Evolutionary conservation across 2,797 vertebrate genomes (phyloP), one percentile per base, ranked within the genome.

Genomic region (Pangasius krempfi): DNA sequence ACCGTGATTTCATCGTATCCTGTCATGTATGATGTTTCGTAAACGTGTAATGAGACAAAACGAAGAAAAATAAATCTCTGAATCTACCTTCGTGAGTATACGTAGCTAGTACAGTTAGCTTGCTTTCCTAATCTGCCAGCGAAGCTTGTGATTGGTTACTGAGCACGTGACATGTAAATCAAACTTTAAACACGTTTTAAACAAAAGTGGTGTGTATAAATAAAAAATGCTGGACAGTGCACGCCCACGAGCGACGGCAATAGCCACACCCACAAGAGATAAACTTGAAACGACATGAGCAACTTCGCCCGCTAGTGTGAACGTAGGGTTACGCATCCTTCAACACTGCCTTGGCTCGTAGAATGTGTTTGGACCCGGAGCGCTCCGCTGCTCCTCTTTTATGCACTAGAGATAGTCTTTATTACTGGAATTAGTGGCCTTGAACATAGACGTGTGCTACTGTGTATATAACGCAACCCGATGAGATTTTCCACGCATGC

Each of bases 401-500:
- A 91, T 96, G 95, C 95, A 96, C 95, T 95, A 94, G 92, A 92
- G 91, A 92, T 93, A 91, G 91, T 95, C 93, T 92, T 88, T 90
- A 93, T 90, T 94, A 92, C 94, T 94, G 92, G 92, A 95, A 93
- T 89, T 92, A 94, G 95, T 95, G 95, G 95, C 95, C 95, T 96
- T 96, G 91, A 89, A 91, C 90, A 92, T 93, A 89, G 64, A 91
- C 91, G 56, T 90, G 88, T 92, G 88, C 88, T 90, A 88, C 85
- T 88, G 80, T 64, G 5, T 52, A 30, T 78, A 20, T 54, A 87
- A 86, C 30, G 33, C 81, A 54, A 81, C 85, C 86, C 86, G 88
- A 86, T 90, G 80, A 90, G 90, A 88, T 86, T 14, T 89, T 72
- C 88, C 92, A 86, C 85, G 52, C 37, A 47, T 62, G 73, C 86